Base-by-base conservation (phyloP, 2,797 vertebrate species). In the Falco concolor region DNA sequence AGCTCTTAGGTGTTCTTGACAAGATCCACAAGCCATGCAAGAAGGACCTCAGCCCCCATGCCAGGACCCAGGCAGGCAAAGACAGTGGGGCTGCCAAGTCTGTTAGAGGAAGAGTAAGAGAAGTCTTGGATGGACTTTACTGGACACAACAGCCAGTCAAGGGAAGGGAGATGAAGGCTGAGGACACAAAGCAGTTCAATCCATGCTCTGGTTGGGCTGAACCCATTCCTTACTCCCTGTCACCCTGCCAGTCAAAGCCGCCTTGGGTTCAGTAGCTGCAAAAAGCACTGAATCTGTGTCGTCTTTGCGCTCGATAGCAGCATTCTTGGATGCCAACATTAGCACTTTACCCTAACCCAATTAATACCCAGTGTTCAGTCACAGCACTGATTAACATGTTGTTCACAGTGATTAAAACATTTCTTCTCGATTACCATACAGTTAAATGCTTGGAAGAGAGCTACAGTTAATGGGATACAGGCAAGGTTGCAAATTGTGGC, bases 351-450 rank as follows among this genome's bases (percentile, higher is more conserved):
- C 95, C 97, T 97, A 97, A 97, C 95, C 98, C 98, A 98, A 98
- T 98, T 98, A 98, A 98, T 98, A 98, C 97, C 97, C 96, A 98
- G 87, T 95, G 93, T 98, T 98, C 97, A 96, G 97, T 98, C 98
- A 97, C 95, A 98, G 97, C 97, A 97, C 98, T 98, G 97, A 98
- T 98, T 98, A 98, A 98, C 95, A 97, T 97, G 98, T 98, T 98
- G 98, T 97, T 97, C 97, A 95, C 95, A 92, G 97, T 98, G 98
- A 99, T 98, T 98, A 98, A 98, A 99, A 98, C 97, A 98, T 98
- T 98, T 98, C 97, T 98, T 97, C 97, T 97, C 98, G 97, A 99
- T 98, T 98, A 98, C 98, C 94, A 95, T 97, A 96, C 80, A 96
- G 98, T 98, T 98, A 98, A 98, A 98, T 97, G 97, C 97, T 97